Evolutionary conservation across 2,888 invertebrate species (phyloP), one percentile per base, ranked within the genome.

Genomic region (Ernsta delagoae): DNA sequence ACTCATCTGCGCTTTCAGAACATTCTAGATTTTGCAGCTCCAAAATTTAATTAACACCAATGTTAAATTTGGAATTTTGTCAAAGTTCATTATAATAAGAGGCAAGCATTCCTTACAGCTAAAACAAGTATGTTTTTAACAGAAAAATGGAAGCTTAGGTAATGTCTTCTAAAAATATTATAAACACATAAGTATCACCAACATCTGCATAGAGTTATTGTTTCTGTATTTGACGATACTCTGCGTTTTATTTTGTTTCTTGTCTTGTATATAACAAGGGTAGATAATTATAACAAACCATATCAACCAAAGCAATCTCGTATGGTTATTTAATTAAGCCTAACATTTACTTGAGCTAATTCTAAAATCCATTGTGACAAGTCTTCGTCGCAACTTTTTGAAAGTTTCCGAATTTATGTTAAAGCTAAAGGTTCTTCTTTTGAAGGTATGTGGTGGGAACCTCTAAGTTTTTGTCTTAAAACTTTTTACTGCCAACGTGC

Each of bases 401-500:
- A 5, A 45, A 45, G n/a, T 45, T 45, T 45, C 45, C 45, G 45
- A 45, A 43, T 16, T 41, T 41, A 45, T 45, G 45, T 45, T 45
- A n/a, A n/a, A 45, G 45, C 11, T n/a, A 45, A 45, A 45, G n/a
- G n/a, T 45, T n/a, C 45, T 45, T 45, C 45, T 45, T n/a, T 45
- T 45, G 45, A 45, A 45, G n/a, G 45, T 45, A 41, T 41, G 41
- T 41, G 41, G 41, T 8, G 41, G 8, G 41, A 7, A 8, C 41
- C 7, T 41, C 41, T 41, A 41, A 41, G 41, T 41, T 45, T 45
- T 45, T 45, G 45, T 45, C n/a, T 45, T n/a, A 45, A 45, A 45
- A 45, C 45, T 45, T 45, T 45, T 45, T 45, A 45, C n/a, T 45
- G 45, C 45, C 45, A n/a, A 45, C 45, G 45, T 45, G 45, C 45